Percentiles rank a stretch among this genome's conserved stretches.
Conservation (phyloP, 2,797 vertebrate species). For the Neostethus bicornis region DNA sequence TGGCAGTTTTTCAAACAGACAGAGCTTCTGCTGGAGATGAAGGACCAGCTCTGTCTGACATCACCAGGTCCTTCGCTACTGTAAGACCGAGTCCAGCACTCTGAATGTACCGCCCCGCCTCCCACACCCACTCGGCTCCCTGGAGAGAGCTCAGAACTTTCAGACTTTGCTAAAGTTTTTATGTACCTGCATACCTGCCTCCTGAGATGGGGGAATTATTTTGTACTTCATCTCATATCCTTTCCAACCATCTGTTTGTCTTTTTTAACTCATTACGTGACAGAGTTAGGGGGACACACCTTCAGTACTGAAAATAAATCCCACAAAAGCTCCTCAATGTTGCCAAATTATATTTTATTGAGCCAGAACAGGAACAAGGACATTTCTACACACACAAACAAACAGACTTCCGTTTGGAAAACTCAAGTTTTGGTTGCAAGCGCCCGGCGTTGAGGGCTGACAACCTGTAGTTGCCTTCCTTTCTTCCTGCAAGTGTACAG, state of each 20-base stretch:
- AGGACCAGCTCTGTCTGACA: conserved; percentile 30
- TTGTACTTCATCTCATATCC: conserved; percentile 63
- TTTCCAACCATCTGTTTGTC: conserved; percentile 61
- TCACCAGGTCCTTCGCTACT: conserved; percentile 54
- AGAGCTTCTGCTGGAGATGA: conserved; percentile 62
- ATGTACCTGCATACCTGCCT: conserved; percentile 64
- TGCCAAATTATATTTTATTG: conserved; percentile 85
- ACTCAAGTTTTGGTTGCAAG: conserved; percentile 66
- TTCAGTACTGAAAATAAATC: conserved; percentile 72
- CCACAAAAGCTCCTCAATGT: conserved; percentile 80
- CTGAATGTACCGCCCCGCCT: conserved; percentile 76
- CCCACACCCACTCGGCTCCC: conserved; percentile 69
- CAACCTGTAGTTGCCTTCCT: conserved; percentile 81
- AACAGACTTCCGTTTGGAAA: conserved; percentile 48
- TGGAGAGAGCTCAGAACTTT: conserved; percentile 68
- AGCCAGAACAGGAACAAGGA: conserved; percentile 82
- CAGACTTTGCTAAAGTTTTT: conserved; percentile 68
- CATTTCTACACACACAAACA: conserved; percentile 40
- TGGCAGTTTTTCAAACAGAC: no score
- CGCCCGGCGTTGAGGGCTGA: conserved; percentile 73
- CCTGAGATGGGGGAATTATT: conserved; percentile 65
- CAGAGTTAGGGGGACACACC: conserved; percentile 74
- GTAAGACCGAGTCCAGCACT: conserved; percentile 78
- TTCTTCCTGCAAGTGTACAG: conserved; percentile 69
- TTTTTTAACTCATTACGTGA: conserved; percentile 67